phyloP scores from a whole-genome alignment of 2,888 invertebrate species.

The Drosophila lacicola region DNA sequence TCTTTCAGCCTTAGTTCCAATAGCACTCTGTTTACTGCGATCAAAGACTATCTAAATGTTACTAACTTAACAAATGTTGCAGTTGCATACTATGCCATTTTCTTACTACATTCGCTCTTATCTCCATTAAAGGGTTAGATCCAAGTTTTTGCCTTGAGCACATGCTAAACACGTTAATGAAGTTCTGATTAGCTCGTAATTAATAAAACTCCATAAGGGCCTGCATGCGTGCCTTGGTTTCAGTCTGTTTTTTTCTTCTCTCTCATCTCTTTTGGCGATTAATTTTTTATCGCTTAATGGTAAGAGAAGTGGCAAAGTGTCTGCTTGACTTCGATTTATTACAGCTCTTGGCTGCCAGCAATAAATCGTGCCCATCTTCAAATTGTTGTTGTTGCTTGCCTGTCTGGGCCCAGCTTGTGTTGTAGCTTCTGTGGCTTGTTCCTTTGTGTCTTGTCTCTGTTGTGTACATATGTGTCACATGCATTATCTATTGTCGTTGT shows the following conservation, averaged over 20 bases:
- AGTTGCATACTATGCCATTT: too few relatives aligned
- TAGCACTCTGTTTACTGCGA: too few relatives aligned
- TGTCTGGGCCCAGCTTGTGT: conserved; percentile 29
- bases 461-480: conserved; percentile 39
- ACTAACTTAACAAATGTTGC: too few relatives aligned
- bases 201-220: conserved; percentile 4
- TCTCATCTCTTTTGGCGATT: conserved; percentile 10
- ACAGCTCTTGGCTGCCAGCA: conserved; percentile 32
- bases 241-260: background rate
- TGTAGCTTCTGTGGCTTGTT: conserved; percentile 26
- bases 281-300: conserved; percentile 48
- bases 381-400: conserved; percentile 7
- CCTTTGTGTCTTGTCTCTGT: conserved; percentile 29
- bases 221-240: conserved; percentile 15
- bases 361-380: conserved; percentile 45
- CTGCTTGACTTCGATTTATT: conserved; percentile 53
- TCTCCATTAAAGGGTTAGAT: too few relatives aligned
- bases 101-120: too few relatives aligned
- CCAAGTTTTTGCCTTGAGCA: background rate
- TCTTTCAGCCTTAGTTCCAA: too few relatives aligned
- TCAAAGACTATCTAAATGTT: too few relatives aligned
- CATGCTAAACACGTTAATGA: background rate
- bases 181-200: conserved; percentile 24
- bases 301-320: conserved; percentile 22
- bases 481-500: conserved; percentile 54